Base-by-base conservation (phyloP, 2,113 vertebrate species). In the Phoxinus phoxinus region DNA sequence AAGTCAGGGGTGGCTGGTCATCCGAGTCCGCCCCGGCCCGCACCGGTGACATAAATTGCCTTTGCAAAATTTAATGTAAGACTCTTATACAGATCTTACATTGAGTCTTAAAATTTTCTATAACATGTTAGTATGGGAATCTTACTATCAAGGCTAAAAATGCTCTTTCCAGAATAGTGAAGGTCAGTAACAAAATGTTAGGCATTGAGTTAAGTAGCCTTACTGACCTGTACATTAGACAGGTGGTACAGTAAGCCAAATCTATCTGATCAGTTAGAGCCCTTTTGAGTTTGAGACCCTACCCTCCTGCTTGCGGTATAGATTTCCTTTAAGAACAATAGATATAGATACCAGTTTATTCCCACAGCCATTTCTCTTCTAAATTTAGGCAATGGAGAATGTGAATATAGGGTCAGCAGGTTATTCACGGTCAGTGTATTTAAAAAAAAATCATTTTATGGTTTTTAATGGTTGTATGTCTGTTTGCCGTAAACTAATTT, bases 51-150 rank as follows among this genome's bases (percentile, higher is more conserved):
- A n/a, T 67, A 2, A 19, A 67, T 67, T 46, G 44, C 11, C 44
- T 46, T 46, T 12, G 44, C 11, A 46, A 46, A 46, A 46, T 46
- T 46, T 11, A 10, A 12, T 46, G 44, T 46, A 32, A 67, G 27
- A 67, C 27, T 15, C 27, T 67, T 12, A 67, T 32, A 69, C 17
- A 69, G 35, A 69, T 69, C 30, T 8, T 69, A 44, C 9, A 23
- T 44, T 72, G 35, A 41, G 69, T n/a, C 69, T n/a, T n/a, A 44
- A 25, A 10, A 73, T 73, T 73, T n/a, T 73, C 71, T 32, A 41
- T 41, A 8, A 41, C 1, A 51, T 51, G 4, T 51, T 15, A 4
- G 1, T 51, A 5, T 15, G 13, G 13, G 3, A 51, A 51, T 51
- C 48, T 15, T 15, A 51, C 13, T 17, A 51, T 4, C 48, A 51